phyloP scores from a whole-genome alignment of 2,797 vertebrate species.

The Benthosema pterotum region DNA sequence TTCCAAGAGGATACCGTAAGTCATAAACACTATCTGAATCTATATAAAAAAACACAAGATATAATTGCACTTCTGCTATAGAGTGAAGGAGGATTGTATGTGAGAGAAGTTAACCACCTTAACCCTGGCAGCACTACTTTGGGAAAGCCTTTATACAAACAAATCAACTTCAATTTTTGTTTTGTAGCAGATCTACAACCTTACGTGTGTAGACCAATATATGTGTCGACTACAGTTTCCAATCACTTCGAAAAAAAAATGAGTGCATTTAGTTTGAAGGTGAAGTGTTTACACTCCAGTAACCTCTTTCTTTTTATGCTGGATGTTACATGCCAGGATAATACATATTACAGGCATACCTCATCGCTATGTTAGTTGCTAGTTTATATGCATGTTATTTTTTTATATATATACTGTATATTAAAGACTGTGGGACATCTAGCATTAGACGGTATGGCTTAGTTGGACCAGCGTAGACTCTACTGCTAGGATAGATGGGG shows the following conservation, averaged over 20 bases:
- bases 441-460: slow-evolving; percentile 59
- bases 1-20: slow-evolving; percentile 51
- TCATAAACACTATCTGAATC: slow-evolving; percentile 27
- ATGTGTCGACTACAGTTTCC: no score
- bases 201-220: no score
- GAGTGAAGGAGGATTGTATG: slow-evolving; percentile 33
- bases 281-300: slow-evolving; percentile 19
- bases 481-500: slow-evolving; percentile 55
- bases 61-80: slow-evolving; percentile 86
- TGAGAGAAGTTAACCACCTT: background rate
- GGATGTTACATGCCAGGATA: slow-evolving; percentile 42
- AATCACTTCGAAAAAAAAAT: no score
- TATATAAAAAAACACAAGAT: slow-evolving; percentile 61
- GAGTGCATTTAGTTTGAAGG: slow-evolving; percentile 1
- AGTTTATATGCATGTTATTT: slow-evolving; percentile 19
- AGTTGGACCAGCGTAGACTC: slow-evolving; percentile 39
- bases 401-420: no score
- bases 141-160: no score
- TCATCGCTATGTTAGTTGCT: slow-evolving; percentile 32
- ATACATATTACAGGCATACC: slow-evolving; percentile 34
- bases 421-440: slow-evolving; percentile 42
- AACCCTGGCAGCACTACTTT: no score
- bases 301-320: slow-evolving; percentile 34
- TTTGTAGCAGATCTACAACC: no score
- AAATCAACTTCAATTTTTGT: no score